Evolutionary conservation across 2,113 vertebrate species (phyloP).

Genomic region (Oncorhynchus kisutch): DNA sequence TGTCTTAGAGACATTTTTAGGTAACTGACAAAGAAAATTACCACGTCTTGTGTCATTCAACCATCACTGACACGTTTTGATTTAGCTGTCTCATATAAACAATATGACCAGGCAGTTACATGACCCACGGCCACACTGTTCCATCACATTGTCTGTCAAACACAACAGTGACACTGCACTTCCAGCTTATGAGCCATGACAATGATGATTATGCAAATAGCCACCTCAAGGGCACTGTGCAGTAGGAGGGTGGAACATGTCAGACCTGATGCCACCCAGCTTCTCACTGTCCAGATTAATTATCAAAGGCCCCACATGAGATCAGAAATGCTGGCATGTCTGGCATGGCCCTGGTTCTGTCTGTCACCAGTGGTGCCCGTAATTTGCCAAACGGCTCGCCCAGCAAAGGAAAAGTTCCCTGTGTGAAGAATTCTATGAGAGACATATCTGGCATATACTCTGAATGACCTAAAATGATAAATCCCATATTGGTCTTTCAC

Average conservation of each 20-base stretch:
- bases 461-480: no score
- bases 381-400: no score
- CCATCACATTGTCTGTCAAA: conserved; percentile 5
- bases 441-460: no score
- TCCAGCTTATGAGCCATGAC: conserved; percentile 35
- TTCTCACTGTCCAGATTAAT: conserved; percentile 72
- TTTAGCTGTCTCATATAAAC: background rate
- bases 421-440: no score
- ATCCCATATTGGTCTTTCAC: no score
- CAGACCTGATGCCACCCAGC: conserved; percentile 64
- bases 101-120: background rate
- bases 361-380: background rate
- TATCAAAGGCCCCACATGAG: conserved; percentile 59
- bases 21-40: no score
- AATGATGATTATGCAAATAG: conserved; percentile 64
- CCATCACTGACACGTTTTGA: background rate
- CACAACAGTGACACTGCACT: background rate
- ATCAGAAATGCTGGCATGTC: conserved; percentile 49
- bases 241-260: conserved; percentile 58
- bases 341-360: conserved; percentile 44
- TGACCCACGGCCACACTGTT: conserved; percentile 1
- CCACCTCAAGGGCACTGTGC: conserved; percentile 67
- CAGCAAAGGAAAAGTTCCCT: no score
- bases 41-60: background rate
- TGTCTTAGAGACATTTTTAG: no score